Percentiles rank a stretch among this genome's conserved stretches.
Conservation (phyloP, 2,888 invertebrate genomes). For the Trissoscelio sp. region DNA sequence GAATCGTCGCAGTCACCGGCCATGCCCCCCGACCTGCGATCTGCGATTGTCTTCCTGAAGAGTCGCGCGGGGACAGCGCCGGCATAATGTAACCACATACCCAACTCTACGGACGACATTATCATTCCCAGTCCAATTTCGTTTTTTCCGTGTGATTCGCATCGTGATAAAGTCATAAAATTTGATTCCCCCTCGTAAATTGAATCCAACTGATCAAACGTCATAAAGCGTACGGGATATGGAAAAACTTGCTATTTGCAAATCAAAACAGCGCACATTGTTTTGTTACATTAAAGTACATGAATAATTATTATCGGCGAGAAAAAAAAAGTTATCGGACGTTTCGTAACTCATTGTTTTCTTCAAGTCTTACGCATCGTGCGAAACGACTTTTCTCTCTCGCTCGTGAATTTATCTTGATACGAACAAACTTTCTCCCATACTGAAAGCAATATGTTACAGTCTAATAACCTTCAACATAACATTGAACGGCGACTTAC, state of each 20-base stretch:
- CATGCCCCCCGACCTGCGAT: constrained; percentile 66
- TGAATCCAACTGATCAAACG: too few species aligned
- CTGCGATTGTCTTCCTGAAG: constrained; percentile 69
- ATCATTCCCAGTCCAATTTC: constrained; percentile 67
- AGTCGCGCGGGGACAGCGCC: constrained; percentile 54
- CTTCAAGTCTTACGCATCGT: constrained; percentile 36
- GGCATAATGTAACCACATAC: constrained; percentile 66
- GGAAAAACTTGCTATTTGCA: too few species aligned
- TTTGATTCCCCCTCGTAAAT: constrained; percentile 55
- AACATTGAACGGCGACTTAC: constrained; percentile 63
- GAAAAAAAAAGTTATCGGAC: constrained; percentile 27
- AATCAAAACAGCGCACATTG: too few species aligned
- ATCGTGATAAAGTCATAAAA: constrained; percentile 64
- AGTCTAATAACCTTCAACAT: constrained; percentile 69
- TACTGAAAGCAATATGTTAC: constrained; percentile 68
- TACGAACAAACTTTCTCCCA: constrained; percentile 65
- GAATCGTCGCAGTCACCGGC: constrained; percentile 64
- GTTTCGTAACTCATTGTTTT: constrained; percentile 53
- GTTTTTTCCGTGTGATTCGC: constrained; percentile 36
- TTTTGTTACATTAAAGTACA: constrained; percentile 1
- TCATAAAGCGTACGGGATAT: too few species aligned
- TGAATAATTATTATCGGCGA: neutral
- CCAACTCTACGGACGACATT: constrained; percentile 49
- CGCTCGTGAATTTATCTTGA: constrained; percentile 61
- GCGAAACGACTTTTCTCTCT: constrained; percentile 61